Conservation (phyloP, 2,113 vertebrate species). For the Scomber scombrus region DNA sequence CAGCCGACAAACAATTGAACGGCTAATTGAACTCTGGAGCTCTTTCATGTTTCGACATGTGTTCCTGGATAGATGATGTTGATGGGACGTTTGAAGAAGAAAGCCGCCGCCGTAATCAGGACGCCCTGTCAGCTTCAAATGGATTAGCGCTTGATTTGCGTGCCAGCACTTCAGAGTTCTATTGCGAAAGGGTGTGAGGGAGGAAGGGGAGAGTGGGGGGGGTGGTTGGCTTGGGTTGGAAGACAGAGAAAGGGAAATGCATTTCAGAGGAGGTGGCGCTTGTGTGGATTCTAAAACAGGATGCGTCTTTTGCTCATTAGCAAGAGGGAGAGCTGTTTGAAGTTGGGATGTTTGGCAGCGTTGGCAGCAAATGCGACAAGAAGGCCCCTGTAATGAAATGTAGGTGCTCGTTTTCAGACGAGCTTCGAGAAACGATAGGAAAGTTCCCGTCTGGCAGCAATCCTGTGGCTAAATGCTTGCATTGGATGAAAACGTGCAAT, state of each 20-base stretch:
- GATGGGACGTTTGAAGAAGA: slow-evolving; percentile 83
- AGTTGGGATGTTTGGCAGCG: slow-evolving; percentile 65
- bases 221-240: slow-evolving; percentile 28
- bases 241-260: slow-evolving; percentile 70
- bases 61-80: slow-evolving; percentile 75
- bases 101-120: slow-evolving; percentile 79
- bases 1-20: slow-evolving; percentile 76
- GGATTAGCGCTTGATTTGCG: slow-evolving; percentile 79
- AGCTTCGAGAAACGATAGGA: slow-evolving; percentile 48
- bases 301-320: slow-evolving; percentile 77
- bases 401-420: slow-evolving; percentile 43
- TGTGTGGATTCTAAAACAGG: slow-evolving; percentile 59
- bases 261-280: slow-evolving; percentile 66
- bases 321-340: slow-evolving; percentile 72
- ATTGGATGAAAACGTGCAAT: slow-evolving; percentile 21
- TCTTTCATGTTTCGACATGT: slow-evolving; percentile 82
- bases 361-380: slow-evolving; percentile 63
- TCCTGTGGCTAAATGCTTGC: slow-evolving; percentile 43
- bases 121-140: slow-evolving; percentile 83
- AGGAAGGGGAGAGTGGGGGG: slow-evolving; percentile 36
- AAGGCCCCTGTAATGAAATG: slow-evolving; percentile 57
- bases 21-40: slow-evolving; percentile 78
- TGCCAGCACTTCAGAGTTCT: slow-evolving; percentile 74
- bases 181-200: slow-evolving; percentile 59
- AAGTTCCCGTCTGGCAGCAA: slow-evolving; percentile 22